These are phyloP conservation scores for Tachina fera DNA, from an alignment of 2,888 invertebrate genomes.

Conservation along the genomic window DNA sequence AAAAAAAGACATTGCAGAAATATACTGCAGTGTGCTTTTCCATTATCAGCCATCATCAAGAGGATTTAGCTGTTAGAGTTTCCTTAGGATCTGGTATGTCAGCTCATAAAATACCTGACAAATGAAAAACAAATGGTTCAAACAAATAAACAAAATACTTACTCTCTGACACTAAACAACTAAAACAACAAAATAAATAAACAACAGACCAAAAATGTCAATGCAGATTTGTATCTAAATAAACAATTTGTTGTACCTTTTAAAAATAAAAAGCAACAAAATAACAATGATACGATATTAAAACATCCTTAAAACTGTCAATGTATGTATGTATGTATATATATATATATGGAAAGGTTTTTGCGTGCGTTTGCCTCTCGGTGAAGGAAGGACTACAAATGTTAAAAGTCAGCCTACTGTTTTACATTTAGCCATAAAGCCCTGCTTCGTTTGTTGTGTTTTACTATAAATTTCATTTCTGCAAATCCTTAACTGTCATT, in stretches of 20 bases:
- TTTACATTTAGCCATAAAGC: not conserved
- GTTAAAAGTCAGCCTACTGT: conserved; percentile 18
- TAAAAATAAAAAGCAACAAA: conserved; percentile 37
- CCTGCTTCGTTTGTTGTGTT: conserved; percentile 57
- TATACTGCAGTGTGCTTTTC: conserved; percentile 27
- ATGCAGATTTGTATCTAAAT: conserved; percentile 79
- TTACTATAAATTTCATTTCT: conserved; percentile 80
- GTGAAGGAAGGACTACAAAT: conserved; percentile 7
- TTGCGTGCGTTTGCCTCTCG: not conserved
- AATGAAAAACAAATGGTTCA: not conserved
- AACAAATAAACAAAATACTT: conserved; percentile 40
- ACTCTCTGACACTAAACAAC: conserved; percentile 30
- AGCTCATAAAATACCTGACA: conserved; percentile 53
- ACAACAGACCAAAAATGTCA: conserved; percentile 75
- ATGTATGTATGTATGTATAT: conserved; percentile 3
- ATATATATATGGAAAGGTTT: not conserved
- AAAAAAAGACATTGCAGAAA: not conserved
- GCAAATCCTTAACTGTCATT: conserved; percentile 81
- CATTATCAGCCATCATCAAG: conserved; percentile 65
- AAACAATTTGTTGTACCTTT: conserved; percentile 63
- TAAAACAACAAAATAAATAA: conserved; percentile 22
- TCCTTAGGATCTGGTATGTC: conserved; percentile 48
- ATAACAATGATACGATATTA: conserved; percentile 35
- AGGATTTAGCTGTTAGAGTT: conserved; percentile 59
- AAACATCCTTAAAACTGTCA: not conserved